Evolutionary conservation across 30 jellyfish, hydroid and myxozoan genomes (phyloP).

Genomic region (Chrysaora quinquecirrha): DNA sequence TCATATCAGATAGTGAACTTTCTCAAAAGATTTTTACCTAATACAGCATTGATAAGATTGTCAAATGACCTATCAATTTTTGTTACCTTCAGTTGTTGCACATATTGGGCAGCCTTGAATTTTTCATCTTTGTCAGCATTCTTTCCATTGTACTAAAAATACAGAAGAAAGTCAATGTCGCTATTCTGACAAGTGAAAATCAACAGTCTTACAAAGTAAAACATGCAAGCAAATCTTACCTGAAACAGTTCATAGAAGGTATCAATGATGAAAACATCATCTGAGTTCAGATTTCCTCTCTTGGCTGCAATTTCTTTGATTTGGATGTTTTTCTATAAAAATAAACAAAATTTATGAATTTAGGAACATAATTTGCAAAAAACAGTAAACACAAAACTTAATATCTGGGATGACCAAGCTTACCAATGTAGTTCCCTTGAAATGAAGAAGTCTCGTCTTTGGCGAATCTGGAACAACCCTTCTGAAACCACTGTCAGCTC

Average conservation of each 20-base stretch:
- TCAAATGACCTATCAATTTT: no score
- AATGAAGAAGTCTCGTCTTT: conserved; percentile 88
- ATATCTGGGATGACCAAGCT: background rate
- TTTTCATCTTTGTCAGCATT: conserved; percentile 96
- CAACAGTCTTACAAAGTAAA: background rate
- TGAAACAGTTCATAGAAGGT: conserved; percentile 78
- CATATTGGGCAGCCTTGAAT: conserved; percentile 96
- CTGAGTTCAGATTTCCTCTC: conserved; percentile 94
- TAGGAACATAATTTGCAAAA: background rate
- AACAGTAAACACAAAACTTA: background rate
- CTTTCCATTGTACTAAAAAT: conserved; percentile 85
- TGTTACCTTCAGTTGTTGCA: conserved; percentile 83
- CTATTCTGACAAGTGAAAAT: no score
- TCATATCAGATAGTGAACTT: no score
- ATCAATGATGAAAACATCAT: conserved; percentile 95
- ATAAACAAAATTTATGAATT: background rate
- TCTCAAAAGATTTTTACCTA: no score
- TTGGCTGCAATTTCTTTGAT: conserved; percentile 89
- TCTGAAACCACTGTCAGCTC: conserved; percentile 96
- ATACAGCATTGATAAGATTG: no score
- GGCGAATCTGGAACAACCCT: conserved; percentile 92
- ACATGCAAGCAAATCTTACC: conserved; percentile 35
- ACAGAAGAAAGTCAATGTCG: no score
- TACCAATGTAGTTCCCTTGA: conserved; percentile 79
- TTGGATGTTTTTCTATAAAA: conserved; percentile 62